Evolutionary conservation across 2,888 invertebrate genomes (phyloP).

Genomic region (Hydraecia micacea): DNA sequence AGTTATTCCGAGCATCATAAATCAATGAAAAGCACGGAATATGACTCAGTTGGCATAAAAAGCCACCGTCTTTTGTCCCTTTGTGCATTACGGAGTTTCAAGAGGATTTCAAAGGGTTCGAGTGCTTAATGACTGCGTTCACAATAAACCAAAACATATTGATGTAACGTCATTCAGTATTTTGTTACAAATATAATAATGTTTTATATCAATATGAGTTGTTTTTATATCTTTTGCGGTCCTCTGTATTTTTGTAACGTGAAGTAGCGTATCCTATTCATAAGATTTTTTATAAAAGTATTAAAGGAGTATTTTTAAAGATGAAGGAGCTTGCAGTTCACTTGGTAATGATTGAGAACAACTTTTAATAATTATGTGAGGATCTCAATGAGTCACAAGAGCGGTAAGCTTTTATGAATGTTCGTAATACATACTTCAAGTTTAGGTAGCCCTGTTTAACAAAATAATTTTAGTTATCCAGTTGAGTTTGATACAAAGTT

Average conservation of each 20-base stretch:
- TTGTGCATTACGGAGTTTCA: conserved; percentile 63
- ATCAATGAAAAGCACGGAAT: conserved; percentile 66
- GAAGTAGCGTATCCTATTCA: conserved; percentile 65
- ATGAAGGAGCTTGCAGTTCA: conserved; percentile 34
- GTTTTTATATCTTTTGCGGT: conserved; percentile 64
- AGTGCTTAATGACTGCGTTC: conserved; percentile 79
- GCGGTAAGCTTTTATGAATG: conserved; percentile 11
- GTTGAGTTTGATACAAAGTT: conserved; percentile 1
- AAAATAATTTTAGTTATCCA: neutral
- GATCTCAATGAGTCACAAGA: conserved; percentile 43
- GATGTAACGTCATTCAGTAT: conserved; percentile 63
- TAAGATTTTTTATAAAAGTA: conserved; percentile 27
- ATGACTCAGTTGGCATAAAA: conserved; percentile 73
- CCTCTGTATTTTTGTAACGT: conserved; percentile 50
- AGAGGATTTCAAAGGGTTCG: conserved; percentile 78
- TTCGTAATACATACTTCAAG: neutral
- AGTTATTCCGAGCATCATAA: conserved; percentile 61
- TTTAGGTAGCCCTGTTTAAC: neutral
- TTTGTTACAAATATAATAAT: conserved; percentile 71
- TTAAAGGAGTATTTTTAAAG: conserved; percentile 37
- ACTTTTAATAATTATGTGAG: conserved; percentile 37
- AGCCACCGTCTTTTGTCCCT: conserved; percentile 77
- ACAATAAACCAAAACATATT: conserved; percentile 72
- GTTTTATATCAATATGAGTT: conserved; percentile 63
- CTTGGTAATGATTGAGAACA: conserved; percentile 49